Evolutionary conservation across 1,140 invertebrate species (phyloP).

Genomic region (Neodiprion fabricii): DNA sequence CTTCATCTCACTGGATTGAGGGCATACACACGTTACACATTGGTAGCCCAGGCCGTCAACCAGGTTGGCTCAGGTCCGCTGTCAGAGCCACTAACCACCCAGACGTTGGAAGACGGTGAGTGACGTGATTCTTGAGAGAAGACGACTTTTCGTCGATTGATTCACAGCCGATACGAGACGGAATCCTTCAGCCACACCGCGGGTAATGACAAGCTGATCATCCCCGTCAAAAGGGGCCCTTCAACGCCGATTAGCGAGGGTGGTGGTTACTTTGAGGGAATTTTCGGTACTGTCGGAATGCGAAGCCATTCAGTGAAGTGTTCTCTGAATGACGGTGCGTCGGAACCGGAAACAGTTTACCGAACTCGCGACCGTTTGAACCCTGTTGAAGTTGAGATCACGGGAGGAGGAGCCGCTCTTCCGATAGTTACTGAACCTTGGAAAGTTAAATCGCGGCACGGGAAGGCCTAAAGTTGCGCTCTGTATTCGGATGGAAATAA

Average conservation of each 20-base stretch:
- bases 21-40: constrained; percentile 80
- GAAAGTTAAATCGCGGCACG: too few species aligned
- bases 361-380: background rate
- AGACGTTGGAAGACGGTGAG: constrained; percentile 84
- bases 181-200: background rate
- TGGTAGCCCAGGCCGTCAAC: constrained; percentile 88
- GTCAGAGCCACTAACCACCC: constrained; percentile 74
- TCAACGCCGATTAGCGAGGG: too few species aligned
- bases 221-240: too few species aligned
- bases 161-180: background rate
- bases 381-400: background rate
- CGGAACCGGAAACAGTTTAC: constrained; percentile 4
- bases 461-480: too few species aligned
- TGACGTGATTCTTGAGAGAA: constrained; percentile 7
- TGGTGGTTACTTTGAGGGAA: background rate
- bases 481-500: too few species aligned
- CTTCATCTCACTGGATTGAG: constrained; percentile 69
- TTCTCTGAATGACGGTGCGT: background rate
- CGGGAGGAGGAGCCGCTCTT: too few species aligned
- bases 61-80: constrained; percentile 82
- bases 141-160: too few species aligned
- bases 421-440: too few species aligned
- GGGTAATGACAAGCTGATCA: background rate
- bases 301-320: background rate
- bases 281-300: background rate